phyloP scores from a whole-genome alignment of 1,140 invertebrate species.

The Trachelipus rathkii region DNA sequence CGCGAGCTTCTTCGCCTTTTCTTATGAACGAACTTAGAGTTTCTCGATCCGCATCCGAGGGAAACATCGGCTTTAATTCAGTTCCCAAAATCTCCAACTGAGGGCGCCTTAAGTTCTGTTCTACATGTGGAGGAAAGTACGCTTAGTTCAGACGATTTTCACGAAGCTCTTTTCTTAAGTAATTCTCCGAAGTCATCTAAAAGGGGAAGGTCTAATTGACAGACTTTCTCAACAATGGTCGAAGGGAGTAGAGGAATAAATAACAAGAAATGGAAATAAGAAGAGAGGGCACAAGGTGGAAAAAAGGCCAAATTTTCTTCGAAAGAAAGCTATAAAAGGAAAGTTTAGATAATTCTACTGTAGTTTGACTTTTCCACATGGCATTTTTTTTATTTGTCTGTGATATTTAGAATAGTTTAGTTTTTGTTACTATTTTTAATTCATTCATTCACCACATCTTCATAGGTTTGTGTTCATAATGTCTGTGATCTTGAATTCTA shows the following conservation, averaged over 20 bases:
- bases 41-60: slow-evolving; percentile 57
- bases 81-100: slow-evolving; percentile 59
- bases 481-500: background rate
- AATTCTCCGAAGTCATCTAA: slow-evolving; percentile 53
- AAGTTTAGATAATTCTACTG: background rate
- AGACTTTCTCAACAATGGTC: too few relatives aligned
- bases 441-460: background rate
- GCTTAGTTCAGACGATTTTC: slow-evolving; percentile 60
- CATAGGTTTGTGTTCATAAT: slow-evolving; percentile 1
- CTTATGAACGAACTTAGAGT: slow-evolving; percentile 41
- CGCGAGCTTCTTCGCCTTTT: slow-evolving; percentile 48
- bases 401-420: background rate
- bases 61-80: slow-evolving; percentile 56
- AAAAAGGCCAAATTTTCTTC: background rate
- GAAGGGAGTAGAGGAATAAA: slow-evolving; percentile 36
- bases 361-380: background rate
- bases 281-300: background rate
- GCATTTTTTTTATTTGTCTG: background rate
- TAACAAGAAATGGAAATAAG: background rate
- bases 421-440: background rate
- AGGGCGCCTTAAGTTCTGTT: slow-evolving; percentile 59
- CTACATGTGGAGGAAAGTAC: slow-evolving; percentile 60
- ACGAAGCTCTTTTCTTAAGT: slow-evolving; percentile 59
- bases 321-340: slow-evolving; percentile 1
- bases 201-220: slow-evolving; percentile 42